Conservation (phyloP, 2,113 vertebrate species). For the Procavia capensis region DNA sequence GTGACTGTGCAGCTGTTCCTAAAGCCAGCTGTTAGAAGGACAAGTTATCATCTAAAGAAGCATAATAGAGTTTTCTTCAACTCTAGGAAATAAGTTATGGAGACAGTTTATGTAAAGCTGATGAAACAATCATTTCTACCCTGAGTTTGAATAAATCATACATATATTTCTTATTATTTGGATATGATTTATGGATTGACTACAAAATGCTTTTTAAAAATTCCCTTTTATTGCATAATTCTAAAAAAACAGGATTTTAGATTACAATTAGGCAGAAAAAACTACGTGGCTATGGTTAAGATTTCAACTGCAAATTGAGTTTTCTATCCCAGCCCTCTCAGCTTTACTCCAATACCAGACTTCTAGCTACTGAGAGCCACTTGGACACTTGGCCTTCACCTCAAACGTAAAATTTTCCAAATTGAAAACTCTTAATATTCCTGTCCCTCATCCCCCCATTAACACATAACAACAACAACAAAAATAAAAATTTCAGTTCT, state of each 20-base stretch:
- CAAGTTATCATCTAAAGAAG: constrained; percentile 54
- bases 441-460: background rate
- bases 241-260: constrained; percentile 19
- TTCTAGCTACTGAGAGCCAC: background rate
- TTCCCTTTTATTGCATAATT: background rate
- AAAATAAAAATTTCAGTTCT: background rate
- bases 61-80: constrained; percentile 40
- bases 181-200: constrained; percentile 8
- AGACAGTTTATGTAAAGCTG: constrained; percentile 33
- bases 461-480: background rate
- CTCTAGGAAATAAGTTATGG: constrained; percentile 48
- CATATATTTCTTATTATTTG: constrained; percentile 27
- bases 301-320: background rate
- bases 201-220: background rate
- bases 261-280: background rate
- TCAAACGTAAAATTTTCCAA: background rate
- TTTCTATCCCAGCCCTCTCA: background rate
- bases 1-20: constrained; percentile 74
- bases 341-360: background rate
- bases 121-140: constrained; percentile 45
- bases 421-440: constrained; percentile 4
- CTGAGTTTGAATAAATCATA: background rate
- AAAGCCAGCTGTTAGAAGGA: constrained; percentile 66
- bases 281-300: background rate
- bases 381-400: background rate